Evolutionary conservation across 92 coral and sea anemone genomes (phyloP), one percentile per base, ranked within the genome.

Genomic region (Plumapathes pennacea): DNA sequence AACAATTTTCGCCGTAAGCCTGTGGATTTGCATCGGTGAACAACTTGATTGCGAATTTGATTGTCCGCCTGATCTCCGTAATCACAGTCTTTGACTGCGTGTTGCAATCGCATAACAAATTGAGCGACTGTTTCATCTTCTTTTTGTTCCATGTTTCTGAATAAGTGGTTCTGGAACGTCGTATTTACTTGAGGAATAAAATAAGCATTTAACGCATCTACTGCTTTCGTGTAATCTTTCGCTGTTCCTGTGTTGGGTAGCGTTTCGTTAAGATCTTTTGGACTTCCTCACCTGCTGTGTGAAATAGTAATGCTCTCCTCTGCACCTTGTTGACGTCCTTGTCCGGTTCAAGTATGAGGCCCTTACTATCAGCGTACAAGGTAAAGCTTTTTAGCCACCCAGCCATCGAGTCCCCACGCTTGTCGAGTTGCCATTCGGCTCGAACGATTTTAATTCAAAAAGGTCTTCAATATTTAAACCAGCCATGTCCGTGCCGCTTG

Each of bases 341-440:
- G 26, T 74, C 74, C 0, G 69, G 48, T 15, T 25, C 15, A 10
- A 74, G 45, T 41, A 60, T 43, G 10, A 77, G 72, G 2, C 63
- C 82, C 56, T 78, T 84, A 22, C 85, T 60, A 64, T 71, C 82
- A 29, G 85, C 86, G 34, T 84, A 79, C 13, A 84, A 46, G 60
- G 63, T 44, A 64, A 78, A 69, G 39, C 77, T 46, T 0, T 57
- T 49, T 46, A 60, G 69, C 75, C 89, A 62, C 55, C 89, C 37
- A 70, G 69, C 81, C 76, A 83, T 57, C 64, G 62, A 9, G 21
- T 50, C 3, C 84, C 64, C 30, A 76, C 60, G 60, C 76, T 83
- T 29, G 54, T 76, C 15, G 80, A 74, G 56, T 82, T 79, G 23
- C 83, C 50, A 56, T 57, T 46, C 13, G 50, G 62, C 44, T 78